These are phyloP conservation scores for Saguinus midas DNA, from an alignment of 2,113 vertebrate genomes.

Conservation along the genomic window DNA sequence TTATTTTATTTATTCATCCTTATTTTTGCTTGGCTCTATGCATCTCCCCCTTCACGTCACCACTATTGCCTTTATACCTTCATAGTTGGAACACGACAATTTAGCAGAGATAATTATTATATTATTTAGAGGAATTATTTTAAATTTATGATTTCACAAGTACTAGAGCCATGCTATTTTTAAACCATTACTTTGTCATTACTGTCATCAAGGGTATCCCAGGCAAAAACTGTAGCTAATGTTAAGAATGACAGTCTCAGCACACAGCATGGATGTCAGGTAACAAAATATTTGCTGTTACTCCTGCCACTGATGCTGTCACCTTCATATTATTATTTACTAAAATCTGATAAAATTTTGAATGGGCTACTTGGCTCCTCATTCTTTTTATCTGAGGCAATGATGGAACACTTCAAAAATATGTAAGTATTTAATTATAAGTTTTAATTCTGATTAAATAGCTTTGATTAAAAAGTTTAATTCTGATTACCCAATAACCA, in stretches of 20 bases:
- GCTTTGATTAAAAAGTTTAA: background rate
- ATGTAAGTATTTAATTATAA: background rate
- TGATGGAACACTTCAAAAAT: background rate
- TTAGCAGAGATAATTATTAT: background rate
- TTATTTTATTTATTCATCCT: background rate
- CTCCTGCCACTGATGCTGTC: background rate
- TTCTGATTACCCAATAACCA: background rate
- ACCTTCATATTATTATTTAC: background rate
- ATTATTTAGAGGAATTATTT: background rate
- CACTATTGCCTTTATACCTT: background rate
- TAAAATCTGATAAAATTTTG: background rate
- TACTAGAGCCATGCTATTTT: background rate
- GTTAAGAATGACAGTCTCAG: background rate
- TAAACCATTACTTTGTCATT: background rate
- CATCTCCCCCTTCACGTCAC: background rate
- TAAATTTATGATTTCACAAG: background rate
- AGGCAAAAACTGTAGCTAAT: slow-evolving; percentile 1
- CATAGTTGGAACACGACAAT: background rate
- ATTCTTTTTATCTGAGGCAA: background rate
- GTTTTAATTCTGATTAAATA: background rate
- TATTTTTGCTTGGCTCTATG: background rate
- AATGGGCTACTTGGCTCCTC: background rate
- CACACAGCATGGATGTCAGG: background rate
- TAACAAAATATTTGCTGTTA: background rate
- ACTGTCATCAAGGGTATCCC: background rate